Conservation (phyloP, 2,888 invertebrate species). For the Phytoseiulus persimilis region DNA sequence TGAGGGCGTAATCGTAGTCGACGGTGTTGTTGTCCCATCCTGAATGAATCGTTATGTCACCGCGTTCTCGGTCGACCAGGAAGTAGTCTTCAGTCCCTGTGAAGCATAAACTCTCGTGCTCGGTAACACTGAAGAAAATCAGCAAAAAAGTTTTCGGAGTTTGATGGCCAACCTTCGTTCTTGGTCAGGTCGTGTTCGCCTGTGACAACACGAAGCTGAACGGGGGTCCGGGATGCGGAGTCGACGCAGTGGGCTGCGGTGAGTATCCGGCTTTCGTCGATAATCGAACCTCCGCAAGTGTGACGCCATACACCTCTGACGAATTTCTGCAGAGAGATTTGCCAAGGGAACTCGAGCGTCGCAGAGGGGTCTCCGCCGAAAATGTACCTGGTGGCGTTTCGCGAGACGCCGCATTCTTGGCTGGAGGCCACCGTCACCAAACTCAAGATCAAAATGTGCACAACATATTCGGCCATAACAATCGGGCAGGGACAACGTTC, state of each 20-base stretch:
- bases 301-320: neutral
- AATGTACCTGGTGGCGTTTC: neutral
- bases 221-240: neutral
- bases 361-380: neutral
- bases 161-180: conserved; percentile 12
- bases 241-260: conserved; percentile 28
- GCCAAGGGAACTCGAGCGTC: conserved; percentile 17
- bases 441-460: neutral
- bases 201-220: neutral
- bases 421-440: neutral
- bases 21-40: neutral
- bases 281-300: conserved; percentile 20
- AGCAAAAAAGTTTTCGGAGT: too few species aligned
- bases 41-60: neutral
- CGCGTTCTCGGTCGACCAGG: neutral
- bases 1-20: conserved; percentile 21
- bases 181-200: neutral
- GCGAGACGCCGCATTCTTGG: conserved; percentile 14
- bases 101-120: too few species aligned
- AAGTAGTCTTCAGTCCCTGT: too few species aligned
- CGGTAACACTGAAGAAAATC: too few species aligned
- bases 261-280: neutral
- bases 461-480: neutral
- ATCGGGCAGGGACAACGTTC: too few species aligned
- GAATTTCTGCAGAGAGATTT: conserved; percentile 6